Percentiles rank a stretch among this genome's conserved stretches.
Conservation (phyloP, 2,113 vertebrate species). For the Psephotus haematonotus region DNA sequence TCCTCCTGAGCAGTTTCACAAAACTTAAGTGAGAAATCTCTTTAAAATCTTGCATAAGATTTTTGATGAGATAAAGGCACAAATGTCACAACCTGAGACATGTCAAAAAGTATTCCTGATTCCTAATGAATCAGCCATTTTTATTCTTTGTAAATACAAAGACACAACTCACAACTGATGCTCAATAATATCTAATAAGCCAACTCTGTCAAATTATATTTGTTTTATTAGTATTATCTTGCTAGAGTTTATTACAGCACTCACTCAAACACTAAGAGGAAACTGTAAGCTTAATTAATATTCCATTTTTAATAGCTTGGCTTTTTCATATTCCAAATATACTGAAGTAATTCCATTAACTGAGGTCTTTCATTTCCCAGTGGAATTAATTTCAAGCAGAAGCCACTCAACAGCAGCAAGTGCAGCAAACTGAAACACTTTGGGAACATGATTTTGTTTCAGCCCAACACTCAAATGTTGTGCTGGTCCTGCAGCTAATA, state of each 20-base stretch:
- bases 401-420: background rate
- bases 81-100: background rate
- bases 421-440: background rate
- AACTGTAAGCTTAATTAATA: constrained; percentile 35
- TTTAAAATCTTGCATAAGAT: background rate
- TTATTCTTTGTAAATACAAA: background rate
- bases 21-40: background rate
- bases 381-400: constrained; percentile 20
- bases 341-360: constrained; percentile 17
- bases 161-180: background rate
- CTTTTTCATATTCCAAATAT: constrained; percentile 7
- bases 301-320: constrained; percentile 36
- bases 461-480: background rate
- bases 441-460: background rate
- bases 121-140: background rate
- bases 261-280: constrained; percentile 30
- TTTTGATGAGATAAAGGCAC: background rate
- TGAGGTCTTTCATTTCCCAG: background rate
- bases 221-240: constrained; percentile 35
- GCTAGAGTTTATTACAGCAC: constrained; percentile 9
- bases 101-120: background rate
- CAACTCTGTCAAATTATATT: constrained; percentile 13
- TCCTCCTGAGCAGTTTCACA: background rate
- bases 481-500: background rate
- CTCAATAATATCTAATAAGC: constrained; percentile 9